phyloP scores from a whole-genome alignment of 2,113 vertebrate species.

The Crotalus viridis region DNA sequence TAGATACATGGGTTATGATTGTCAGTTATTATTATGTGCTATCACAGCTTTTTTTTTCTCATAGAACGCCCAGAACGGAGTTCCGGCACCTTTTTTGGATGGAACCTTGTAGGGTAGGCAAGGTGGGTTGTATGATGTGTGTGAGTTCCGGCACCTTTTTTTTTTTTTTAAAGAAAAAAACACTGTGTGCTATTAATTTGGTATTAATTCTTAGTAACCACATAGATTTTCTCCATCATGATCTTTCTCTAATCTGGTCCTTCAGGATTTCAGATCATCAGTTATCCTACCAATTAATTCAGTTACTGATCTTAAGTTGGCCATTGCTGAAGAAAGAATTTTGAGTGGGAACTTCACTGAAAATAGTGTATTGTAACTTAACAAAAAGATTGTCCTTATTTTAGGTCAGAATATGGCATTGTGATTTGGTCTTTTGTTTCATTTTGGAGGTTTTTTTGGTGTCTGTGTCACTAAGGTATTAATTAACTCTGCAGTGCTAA shows the following conservation, averaged over 20 bases:
- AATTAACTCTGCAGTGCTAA: background rate
- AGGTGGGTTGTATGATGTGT: no score
- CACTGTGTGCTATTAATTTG: background rate
- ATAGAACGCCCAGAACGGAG: no score
- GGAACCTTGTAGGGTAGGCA: no score
- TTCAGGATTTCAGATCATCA: background rate
- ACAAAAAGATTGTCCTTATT: background rate
- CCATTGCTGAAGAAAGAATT: background rate
- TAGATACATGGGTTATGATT: background rate
- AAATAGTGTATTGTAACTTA: background rate
- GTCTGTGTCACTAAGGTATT: background rate
- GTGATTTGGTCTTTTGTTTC: background rate
- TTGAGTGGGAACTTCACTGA: background rate
- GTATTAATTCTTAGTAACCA: background rate
- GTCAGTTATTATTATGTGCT: background rate
- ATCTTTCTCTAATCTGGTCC: background rate
- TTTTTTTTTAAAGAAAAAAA: no score
- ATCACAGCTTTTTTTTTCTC: no score
- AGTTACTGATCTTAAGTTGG: background rate
- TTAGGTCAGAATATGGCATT: background rate
- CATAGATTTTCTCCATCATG: background rate
- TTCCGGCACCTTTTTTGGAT: no score
- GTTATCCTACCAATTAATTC: background rate
- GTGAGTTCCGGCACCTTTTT: no score
- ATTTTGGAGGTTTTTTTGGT: background rate